Evolutionary conservation across 2,797 vertebrate species (phyloP).

Genomic region (Pelochelys cantorii): DNA sequence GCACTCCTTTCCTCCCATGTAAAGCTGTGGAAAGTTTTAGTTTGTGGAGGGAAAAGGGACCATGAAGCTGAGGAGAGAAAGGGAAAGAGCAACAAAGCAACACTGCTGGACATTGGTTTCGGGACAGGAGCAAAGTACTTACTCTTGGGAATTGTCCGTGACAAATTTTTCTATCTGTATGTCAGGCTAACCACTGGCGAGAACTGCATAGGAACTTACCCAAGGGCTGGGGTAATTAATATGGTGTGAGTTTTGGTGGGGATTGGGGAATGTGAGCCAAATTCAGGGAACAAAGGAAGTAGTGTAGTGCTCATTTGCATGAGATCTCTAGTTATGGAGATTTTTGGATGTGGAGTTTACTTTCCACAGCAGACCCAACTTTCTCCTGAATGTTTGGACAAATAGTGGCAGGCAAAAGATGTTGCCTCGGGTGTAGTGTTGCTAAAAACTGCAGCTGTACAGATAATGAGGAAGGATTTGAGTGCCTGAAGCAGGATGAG

Average conservation of each 20-base stretch:
- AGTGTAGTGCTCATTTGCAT: not conserved
- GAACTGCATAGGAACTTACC: not conserved
- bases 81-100: fast-evolving
- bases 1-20: not conserved
- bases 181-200: not conserved
- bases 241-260: fast-evolving
- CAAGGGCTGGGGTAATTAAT: not conserved
- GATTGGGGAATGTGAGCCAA: not conserved
- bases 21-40: not conserved
- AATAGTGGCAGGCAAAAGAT: not conserved
- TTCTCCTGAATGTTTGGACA: not conserved
- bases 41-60: fast-evolving
- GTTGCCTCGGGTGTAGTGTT: not conserved
- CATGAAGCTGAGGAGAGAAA: not conserved
- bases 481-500: not conserved
- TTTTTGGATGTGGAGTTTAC: not conserved
- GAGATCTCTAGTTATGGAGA: not conserved
- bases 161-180: not conserved
- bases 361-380: fast-evolving
- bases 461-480: not conserved
- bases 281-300: not conserved
- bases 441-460: fast-evolving
- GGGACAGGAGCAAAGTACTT: not conserved
- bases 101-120: not conserved
- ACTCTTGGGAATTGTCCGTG: fast-evolving